Evolutionary conservation across 2,113 vertebrate genomes (phyloP).

Genomic region (Myrmecobius fasciatus): DNA sequence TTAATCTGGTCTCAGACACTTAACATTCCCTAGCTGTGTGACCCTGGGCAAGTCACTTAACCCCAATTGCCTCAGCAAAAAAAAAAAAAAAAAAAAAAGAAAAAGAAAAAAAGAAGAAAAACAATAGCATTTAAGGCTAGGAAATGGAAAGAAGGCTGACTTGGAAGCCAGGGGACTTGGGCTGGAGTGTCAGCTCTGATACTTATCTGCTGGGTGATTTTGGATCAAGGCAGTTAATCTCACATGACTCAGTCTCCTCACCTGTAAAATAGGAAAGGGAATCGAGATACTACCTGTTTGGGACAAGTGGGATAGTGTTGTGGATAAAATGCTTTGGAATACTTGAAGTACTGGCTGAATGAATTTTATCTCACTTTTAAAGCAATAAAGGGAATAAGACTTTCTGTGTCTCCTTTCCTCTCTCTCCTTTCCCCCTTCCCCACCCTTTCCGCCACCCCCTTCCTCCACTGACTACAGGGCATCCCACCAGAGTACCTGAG

Average conservation of each 20-base stretch:
- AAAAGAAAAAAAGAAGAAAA: too few relatives aligned
- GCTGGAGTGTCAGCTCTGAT: neutral
- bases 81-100: too few relatives aligned
- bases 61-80: too few relatives aligned
- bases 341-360: too few relatives aligned
- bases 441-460: slow-evolving; percentile 67
- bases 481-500: neutral
- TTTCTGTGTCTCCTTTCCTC: slow-evolving; percentile 59
- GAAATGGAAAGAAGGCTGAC: neutral
- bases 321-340: too few relatives aligned
- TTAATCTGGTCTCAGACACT: too few relatives aligned
- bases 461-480: slow-evolving; percentile 64
- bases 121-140: neutral
- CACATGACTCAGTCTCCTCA: neutral
- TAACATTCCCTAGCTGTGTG: too few relatives aligned
- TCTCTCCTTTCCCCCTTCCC: slow-evolving; percentile 64
- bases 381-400: too few relatives aligned
- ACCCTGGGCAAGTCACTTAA: too few relatives aligned
- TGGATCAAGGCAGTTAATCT: neutral
- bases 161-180: neutral
- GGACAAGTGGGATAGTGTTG: too few relatives aligned
- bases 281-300: neutral
- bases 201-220: too few relatives aligned
- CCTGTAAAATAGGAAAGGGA: neutral
- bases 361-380: too few relatives aligned